phyloP scores from a whole-genome alignment of 2,888 invertebrate genomes.

The Netelia virgata region DNA sequence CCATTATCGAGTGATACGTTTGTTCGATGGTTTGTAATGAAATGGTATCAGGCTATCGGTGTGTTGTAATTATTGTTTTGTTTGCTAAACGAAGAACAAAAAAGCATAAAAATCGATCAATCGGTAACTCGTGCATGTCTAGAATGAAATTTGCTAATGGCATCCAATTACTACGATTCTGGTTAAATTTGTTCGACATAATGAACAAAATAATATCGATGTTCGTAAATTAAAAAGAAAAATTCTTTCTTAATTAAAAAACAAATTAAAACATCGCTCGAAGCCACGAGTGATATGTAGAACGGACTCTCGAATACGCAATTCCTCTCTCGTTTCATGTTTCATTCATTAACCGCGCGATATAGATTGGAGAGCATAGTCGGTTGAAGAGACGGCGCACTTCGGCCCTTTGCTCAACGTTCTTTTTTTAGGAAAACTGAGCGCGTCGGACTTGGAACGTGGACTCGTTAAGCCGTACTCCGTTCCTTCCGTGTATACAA shows the following conservation, averaged over 20 bases:
- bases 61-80: neutral
- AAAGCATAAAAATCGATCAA: neutral
- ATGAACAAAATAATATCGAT: too few relatives aligned
- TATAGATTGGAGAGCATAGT: neutral
- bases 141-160: too few relatives aligned
- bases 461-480: constrained; percentile 74
- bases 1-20: neutral
- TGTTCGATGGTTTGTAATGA: too few relatives aligned
- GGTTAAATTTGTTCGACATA: too few relatives aligned
- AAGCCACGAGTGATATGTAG: constrained; percentile 29
- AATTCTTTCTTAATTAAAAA: too few relatives aligned
- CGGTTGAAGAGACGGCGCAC: constrained; percentile 24
- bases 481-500: constrained; percentile 72
- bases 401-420: constrained; percentile 61
- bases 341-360: constrained; percentile 32
- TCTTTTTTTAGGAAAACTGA: constrained; percentile 72
- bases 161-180: too few relatives aligned
- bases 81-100: neutral
- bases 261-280: too few relatives aligned
- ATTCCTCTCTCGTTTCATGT: constrained; percentile 27
- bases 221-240: too few relatives aligned
- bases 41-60: too few relatives aligned
- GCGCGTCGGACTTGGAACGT: constrained; percentile 72
- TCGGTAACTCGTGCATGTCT: too few relatives aligned
- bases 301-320: constrained; percentile 11